Evolutionary conservation across 2,113 vertebrate species (phyloP).

Genomic region (Lota lota): DNA sequence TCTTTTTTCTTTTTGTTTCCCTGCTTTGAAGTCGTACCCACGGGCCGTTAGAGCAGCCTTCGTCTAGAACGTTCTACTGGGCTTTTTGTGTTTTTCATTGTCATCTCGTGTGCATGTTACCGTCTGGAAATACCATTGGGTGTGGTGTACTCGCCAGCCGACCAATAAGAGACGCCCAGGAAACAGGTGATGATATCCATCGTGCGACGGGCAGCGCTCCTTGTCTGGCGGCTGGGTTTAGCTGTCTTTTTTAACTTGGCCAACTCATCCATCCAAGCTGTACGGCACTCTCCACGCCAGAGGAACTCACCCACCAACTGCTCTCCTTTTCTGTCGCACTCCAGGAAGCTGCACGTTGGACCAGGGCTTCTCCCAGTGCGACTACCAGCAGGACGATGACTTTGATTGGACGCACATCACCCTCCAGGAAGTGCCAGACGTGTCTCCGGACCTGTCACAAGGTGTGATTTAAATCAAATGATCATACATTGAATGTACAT

Average conservation of each 20-base stretch:
- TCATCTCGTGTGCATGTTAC: too few relatives aligned
- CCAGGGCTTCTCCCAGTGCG: constrained; percentile 89
- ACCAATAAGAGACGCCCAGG: too few relatives aligned
- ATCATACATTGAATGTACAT: not conserved
- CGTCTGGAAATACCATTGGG: too few relatives aligned
- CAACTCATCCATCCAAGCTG: not conserved
- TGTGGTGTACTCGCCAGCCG: not conserved
- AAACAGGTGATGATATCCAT: too few relatives aligned
- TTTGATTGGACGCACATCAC: constrained; percentile 97
- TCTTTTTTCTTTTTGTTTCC: too few relatives aligned
- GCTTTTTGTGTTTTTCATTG: too few relatives aligned
- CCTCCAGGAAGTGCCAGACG: constrained; percentile 87
- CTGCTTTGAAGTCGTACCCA: too few relatives aligned
- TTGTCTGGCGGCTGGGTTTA: not conserved
- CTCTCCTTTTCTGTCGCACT: constrained; percentile 26
- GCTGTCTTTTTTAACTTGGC: not conserved
- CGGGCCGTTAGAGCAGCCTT: too few relatives aligned
- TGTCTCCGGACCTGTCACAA: constrained; percentile 90
- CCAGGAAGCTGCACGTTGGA: constrained; percentile 92
- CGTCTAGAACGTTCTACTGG: too few relatives aligned
- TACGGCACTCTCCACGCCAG: not conserved
- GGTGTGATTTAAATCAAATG: constrained; percentile 74
- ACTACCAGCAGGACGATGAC: constrained; percentile 96
- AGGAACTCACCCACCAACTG: not conserved
- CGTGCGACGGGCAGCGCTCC: too few relatives aligned